Conservation (phyloP, 2,888 invertebrate species). For the Orthosia gothica region DNA sequence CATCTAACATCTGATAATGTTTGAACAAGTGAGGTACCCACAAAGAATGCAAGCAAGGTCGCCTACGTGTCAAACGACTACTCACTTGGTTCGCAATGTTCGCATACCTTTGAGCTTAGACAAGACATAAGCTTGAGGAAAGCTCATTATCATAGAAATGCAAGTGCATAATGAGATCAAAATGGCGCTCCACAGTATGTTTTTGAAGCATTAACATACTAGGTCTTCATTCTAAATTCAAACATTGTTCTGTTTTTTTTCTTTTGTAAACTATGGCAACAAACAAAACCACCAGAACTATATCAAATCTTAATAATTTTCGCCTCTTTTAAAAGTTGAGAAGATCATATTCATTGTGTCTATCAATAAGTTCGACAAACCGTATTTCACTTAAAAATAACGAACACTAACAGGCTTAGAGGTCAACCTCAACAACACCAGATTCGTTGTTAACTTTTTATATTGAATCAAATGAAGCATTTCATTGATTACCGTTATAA, state of each 20-base stretch:
- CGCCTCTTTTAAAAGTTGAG: too few relatives aligned
- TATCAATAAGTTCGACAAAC: not conserved
- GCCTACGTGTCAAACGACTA: constrained; percentile 65
- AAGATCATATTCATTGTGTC: not conserved
- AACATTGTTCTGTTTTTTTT: too few relatives aligned
- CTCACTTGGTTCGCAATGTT: constrained; percentile 62
- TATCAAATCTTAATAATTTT: not conserved
- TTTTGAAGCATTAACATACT: not conserved
- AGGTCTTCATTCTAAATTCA: too few relatives aligned
- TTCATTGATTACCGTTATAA: constrained; percentile 61
- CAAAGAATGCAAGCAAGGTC: constrained; percentile 78
- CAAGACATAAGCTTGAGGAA: constrained; percentile 47
- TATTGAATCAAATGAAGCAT: constrained; percentile 43
- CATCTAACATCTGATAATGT: constrained; percentile 67
- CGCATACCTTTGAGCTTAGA: constrained; percentile 53
- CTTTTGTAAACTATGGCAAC: too few relatives aligned
- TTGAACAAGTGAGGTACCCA: constrained; percentile 74
- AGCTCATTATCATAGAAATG: constrained; percentile 53
- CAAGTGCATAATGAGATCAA: constrained; percentile 14
- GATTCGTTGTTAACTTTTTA: constrained; percentile 35
- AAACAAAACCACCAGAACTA: too few relatives aligned
- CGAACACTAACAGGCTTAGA: constrained; percentile 29
- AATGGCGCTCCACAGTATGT: not conserved
- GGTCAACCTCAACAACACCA: constrained; percentile 30
- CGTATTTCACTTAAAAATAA: constrained; percentile 25